These are phyloP conservation scores for Drosophila robusta DNA, from an alignment of 2,888 invertebrate species.

Conservation along the genomic window DNA sequence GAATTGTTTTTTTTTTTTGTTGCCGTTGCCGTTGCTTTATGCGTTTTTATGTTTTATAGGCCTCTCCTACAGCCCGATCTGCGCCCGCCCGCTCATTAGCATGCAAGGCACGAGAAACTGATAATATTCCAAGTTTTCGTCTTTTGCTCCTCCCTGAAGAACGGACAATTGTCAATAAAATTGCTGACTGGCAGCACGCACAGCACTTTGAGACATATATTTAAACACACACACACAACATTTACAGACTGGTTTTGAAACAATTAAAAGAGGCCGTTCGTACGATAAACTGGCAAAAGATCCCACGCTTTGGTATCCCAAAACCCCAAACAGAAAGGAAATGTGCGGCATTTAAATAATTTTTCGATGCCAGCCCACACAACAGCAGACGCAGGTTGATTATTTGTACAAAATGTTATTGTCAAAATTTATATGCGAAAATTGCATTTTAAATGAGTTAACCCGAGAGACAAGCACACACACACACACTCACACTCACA, in stretches of 20 bases:
- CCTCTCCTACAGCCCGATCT: slow-evolving; percentile 9
- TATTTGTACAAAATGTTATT: slow-evolving; percentile 69
- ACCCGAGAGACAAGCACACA: slow-evolving; percentile 3
- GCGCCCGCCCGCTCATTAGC: slow-evolving; percentile 63
- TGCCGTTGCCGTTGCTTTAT: slow-evolving; percentile 50
- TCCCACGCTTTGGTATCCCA: slow-evolving; percentile 64
- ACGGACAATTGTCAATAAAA: slow-evolving; percentile 75
- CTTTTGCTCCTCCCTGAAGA: slow-evolving; percentile 24
- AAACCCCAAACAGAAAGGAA: slow-evolving; percentile 50
- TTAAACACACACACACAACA: slow-evolving; percentile 12
- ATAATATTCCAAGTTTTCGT: slow-evolving; percentile 54
- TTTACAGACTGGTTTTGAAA: slow-evolving; percentile 56
- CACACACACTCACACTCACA: slow-evolving; percentile 9
- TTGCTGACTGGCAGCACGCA: slow-evolving; percentile 63
- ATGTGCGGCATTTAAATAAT: slow-evolving; percentile 72
- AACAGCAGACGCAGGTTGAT: slow-evolving; percentile 42
- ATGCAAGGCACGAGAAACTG: slow-evolving; percentile 70
- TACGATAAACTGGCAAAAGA: slow-evolving; percentile 35
- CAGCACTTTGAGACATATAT: slow-evolving; percentile 51
- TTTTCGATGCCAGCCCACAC: slow-evolving; percentile 67
- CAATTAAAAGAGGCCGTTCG: slow-evolving; percentile 54
- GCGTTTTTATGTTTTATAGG: slow-evolving; percentile 65
- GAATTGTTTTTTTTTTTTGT: slow-evolving; percentile 34
- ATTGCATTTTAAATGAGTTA: slow-evolving; percentile 68
- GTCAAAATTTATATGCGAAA: slow-evolving; percentile 75